These are phyloP conservation scores for Habropoda laboriosa DNA, from an alignment of 1,140 invertebrate species.

Conservation along the genomic window DNA sequence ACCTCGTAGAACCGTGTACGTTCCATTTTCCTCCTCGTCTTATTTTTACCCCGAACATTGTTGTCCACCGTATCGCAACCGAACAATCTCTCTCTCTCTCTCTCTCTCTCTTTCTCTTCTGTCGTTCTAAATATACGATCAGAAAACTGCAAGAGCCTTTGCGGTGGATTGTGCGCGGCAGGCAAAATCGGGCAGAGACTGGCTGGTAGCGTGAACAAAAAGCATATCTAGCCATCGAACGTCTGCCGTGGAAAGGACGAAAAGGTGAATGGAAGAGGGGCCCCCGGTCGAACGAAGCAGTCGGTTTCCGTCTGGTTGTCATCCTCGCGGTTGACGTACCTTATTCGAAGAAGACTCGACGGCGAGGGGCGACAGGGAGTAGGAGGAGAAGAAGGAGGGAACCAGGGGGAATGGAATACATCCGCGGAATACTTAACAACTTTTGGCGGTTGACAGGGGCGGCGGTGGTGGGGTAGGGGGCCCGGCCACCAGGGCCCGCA, in stretches of 20 bases:
- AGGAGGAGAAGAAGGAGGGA: conserved; percentile 8
- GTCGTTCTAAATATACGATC: too few relatives aligned
- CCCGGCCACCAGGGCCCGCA: conserved; percentile 18
- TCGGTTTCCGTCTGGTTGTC: conserved; percentile 62
- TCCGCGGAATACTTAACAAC: conserved; percentile 77
- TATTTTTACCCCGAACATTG: conserved; percentile 6
- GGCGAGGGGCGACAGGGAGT: conserved; percentile 18
- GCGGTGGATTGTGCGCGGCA: too few relatives aligned
- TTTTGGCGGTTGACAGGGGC: conserved; percentile 52
- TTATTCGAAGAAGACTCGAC: conserved; percentile 63
- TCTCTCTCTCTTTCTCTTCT: too few relatives aligned
- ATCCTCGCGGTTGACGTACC: conserved; percentile 64
- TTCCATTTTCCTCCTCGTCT: not conserved
- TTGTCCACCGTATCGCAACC: too few relatives aligned
- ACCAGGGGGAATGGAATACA: conserved; percentile 59
- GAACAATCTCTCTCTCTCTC: too few relatives aligned
- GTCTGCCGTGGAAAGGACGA: conserved; percentile 5
- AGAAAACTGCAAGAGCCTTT: too few relatives aligned
- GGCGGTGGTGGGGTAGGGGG: not conserved
- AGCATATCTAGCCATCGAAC: not conserved
- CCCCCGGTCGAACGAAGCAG: conserved; percentile 37
- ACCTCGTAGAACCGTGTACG: not conserved
- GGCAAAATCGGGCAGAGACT: too few relatives aligned
- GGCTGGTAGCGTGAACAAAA: not conserved
- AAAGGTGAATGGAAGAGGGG: conserved; percentile 62